These are phyloP conservation scores for Zonotrichia leucophrys DNA, from an alignment of 2,113 vertebrate species.

Conservation along the genomic window DNA sequence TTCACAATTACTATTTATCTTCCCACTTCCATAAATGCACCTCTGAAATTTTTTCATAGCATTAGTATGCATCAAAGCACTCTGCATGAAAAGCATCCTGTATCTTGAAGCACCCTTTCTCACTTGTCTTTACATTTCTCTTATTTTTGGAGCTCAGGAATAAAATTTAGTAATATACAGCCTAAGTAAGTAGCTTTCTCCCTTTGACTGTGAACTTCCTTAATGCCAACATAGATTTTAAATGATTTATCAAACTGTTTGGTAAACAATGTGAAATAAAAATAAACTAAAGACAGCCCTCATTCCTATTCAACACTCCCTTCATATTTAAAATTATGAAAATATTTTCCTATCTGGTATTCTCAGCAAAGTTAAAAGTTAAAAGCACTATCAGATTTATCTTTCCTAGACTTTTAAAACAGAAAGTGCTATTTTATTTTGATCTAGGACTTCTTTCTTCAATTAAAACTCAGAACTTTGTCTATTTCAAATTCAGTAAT, in stretches of 20 bases:
- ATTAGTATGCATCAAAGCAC: not conserved
- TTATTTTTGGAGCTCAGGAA: not conserved
- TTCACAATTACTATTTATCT: not conserved
- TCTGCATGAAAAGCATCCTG: not conserved
- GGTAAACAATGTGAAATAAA: not conserved
- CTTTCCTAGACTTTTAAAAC: not conserved
- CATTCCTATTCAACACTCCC: not conserved
- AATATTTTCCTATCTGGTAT: not conserved
- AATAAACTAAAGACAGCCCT: not conserved
- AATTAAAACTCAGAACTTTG: not conserved
- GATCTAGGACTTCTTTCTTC: not conserved
- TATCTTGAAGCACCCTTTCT: not conserved
- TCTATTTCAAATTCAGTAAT: not conserved
- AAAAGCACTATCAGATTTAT: not conserved
- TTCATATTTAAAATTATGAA: not conserved
- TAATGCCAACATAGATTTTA: not conserved
- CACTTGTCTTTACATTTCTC: not conserved
- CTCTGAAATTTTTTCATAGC: not conserved
- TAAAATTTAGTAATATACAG: not conserved
- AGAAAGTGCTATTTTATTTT: not conserved
- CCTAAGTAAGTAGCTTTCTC: not conserved
- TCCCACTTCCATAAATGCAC: not conserved
- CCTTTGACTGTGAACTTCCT: not conserved
- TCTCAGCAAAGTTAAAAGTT: not conserved
- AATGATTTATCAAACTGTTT: not conserved